A percentile compares a stretch with the other conserved stretches of the same genome.
These are phyloP conservation scores for Echinops telfairi DNA, from an alignment of 2,113 vertebrate species.

Conservation along the genomic window DNA sequence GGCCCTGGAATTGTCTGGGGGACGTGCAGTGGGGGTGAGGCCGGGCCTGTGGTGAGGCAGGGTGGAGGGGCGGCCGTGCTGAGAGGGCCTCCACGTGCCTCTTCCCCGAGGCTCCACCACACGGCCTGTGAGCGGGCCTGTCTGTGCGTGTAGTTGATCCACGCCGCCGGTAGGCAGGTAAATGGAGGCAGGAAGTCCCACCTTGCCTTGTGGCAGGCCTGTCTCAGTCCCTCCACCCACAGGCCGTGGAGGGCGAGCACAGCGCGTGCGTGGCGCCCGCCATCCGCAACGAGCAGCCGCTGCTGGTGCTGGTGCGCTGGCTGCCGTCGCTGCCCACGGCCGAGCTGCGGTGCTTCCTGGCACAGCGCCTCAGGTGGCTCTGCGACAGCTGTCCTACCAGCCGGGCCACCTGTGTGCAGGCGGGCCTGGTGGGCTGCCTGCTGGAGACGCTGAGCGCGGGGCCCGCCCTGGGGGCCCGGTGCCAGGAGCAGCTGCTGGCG, in stretches of 20 bases:
- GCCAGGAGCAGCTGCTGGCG: slow-evolving; percentile 91
- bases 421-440: slow-evolving; percentile 92
- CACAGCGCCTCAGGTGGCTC: slow-evolving; percentile 90
- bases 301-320: slow-evolving; percentile 95
- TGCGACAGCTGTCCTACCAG: slow-evolving; percentile 93
- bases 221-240: not conserved
- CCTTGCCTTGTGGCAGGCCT: accelerated
- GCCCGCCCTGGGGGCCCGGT: slow-evolving; percentile 87
- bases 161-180: not conserved
- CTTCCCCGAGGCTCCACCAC: not conserved
- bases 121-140: not conserved
- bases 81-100: accelerated
- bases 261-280: slow-evolving; percentile 84
- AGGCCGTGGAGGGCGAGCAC: slow-evolving; percentile 96
- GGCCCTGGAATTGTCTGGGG: not conserved
- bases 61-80: not conserved
- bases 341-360: slow-evolving; percentile 93
- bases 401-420: slow-evolving; percentile 94
- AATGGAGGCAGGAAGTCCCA: not conserved
- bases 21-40: not conserved
- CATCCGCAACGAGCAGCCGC: slow-evolving; percentile 95
- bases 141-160: not conserved
- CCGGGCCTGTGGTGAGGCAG: no score
- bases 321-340: slow-evolving; percentile 90
- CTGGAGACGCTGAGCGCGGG: slow-evolving; percentile 89